Percentiles rank a stretch among this genome's conserved stretches.
These are phyloP conservation scores for Cheiracanthium punctorium DNA, from an alignment of 2,888 invertebrate genomes.

Conservation along the genomic window DNA sequence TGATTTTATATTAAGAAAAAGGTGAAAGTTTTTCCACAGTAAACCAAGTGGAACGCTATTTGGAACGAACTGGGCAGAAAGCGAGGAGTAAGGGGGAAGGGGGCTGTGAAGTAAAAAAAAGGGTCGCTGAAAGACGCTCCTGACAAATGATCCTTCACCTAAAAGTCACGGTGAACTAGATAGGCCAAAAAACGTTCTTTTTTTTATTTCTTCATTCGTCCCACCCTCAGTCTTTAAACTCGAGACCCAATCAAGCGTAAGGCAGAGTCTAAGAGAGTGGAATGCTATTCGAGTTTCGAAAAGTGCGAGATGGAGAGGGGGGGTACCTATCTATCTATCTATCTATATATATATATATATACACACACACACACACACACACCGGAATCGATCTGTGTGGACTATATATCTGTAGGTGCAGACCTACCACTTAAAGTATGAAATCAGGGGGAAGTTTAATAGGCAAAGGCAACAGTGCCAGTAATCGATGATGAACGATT, in stretches of 20 bases:
- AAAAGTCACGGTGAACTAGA: slow-evolving; percentile 68
- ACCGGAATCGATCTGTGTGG: neutral
- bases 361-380: slow-evolving; percentile 41
- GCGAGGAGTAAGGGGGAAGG: neutral
- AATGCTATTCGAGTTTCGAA: slow-evolving; percentile 59
- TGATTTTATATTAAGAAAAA: slow-evolving; percentile 4
- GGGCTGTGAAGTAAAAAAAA: slow-evolving; percentile 34
- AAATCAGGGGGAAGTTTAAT: slow-evolving; percentile 71
- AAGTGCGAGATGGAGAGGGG: slow-evolving; percentile 16
- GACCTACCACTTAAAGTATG: slow-evolving; percentile 69
- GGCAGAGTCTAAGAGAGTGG: slow-evolving; percentile 57
- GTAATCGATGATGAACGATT: slow-evolving; percentile 69
- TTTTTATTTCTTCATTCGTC: slow-evolving; percentile 11
- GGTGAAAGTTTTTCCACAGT: neutral
- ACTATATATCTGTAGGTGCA: slow-evolving; percentile 27
- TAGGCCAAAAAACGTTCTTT: slow-evolving; percentile 57
- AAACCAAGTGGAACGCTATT: slow-evolving; percentile 12
- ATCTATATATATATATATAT: too few species aligned
- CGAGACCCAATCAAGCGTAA: slow-evolving; percentile 67
- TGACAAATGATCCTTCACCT: slow-evolving; percentile 68
- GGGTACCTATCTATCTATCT: slow-evolving; percentile 40
- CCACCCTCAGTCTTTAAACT: slow-evolving; percentile 62
- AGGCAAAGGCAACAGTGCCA: slow-evolving; percentile 59
- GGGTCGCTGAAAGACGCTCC: slow-evolving; percentile 62
- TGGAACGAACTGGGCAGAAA: slow-evolving; percentile 19